Conservation (phyloP, 2,113 vertebrate species). For the Narcine bancroftii region DNA sequence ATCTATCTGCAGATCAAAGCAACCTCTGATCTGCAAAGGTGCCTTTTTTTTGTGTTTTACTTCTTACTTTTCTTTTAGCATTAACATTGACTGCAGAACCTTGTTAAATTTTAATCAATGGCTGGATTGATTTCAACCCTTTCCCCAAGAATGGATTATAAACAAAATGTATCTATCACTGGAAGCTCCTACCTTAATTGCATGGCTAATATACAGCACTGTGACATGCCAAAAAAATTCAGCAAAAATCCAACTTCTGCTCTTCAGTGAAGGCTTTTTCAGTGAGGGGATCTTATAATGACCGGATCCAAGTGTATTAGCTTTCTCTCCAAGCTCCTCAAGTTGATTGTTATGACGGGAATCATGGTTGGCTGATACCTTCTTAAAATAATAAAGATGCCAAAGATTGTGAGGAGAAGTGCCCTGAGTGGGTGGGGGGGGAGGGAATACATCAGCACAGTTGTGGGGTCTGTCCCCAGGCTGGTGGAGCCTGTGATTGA, state of each 20-base stretch:
- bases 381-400: too few relatives aligned
- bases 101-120: conserved; percentile 4
- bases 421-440: too few relatives aligned
- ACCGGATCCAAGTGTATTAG: too few relatives aligned
- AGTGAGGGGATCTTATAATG: too few relatives aligned
- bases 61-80: neutral
- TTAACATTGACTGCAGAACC: neutral
- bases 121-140: neutral
- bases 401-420: too few relatives aligned
- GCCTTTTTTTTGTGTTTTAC: neutral
- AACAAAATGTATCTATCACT: neutral
- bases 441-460: too few relatives aligned
- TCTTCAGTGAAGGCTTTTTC: neutral
- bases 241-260: neutral
- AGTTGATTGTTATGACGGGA: too few relatives aligned
- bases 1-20: neutral
- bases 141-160: neutral
- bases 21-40: neutral
- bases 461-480: too few relatives aligned
- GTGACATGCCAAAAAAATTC: neutral
- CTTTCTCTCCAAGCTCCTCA: too few relatives aligned
- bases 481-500: too few relatives aligned
- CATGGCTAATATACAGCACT: neutral
- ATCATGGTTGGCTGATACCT: too few relatives aligned
- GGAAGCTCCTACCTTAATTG: neutral